These are phyloP conservation scores for Poecilus cupreus DNA, from an alignment of 2,888 invertebrate species.

Conservation along the genomic window DNA sequence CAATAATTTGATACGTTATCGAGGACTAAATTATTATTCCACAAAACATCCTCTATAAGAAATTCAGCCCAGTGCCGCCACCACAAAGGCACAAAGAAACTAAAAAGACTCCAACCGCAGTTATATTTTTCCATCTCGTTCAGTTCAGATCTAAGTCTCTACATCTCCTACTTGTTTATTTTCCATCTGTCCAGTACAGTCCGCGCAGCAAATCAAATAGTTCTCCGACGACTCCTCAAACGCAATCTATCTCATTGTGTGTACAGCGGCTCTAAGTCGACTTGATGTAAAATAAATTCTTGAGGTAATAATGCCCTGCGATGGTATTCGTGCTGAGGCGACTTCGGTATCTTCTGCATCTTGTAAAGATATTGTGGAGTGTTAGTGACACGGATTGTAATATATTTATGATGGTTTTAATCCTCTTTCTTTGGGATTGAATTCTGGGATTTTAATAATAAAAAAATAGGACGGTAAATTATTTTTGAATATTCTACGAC, in stretches of 20 bases:
- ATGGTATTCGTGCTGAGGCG: neutral
- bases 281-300: conserved; percentile 30
- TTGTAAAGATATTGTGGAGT: neutral
- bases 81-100: neutral
- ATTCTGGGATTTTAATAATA: neutral
- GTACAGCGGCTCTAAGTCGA: neutral
- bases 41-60: no score
- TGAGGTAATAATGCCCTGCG: neutral
- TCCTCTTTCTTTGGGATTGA: neutral
- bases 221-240: neutral
- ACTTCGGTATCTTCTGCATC: neutral
- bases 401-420: conserved; percentile 32
- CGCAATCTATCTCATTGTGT: conserved; percentile 32
- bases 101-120: neutral
- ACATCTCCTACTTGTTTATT: conserved; percentile 23
- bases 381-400: neutral
- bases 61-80: no score
- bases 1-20: no score
- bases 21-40: no score
- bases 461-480: no score
- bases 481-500: no score
- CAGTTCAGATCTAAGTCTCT: conserved; percentile 13
- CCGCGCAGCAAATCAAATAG: neutral
- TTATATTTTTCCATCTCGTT: neutral
- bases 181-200: conserved; percentile 18